These are phyloP conservation scores for Geococcyx californianus DNA, from an alignment of 2,113 vertebrate genomes.

Conservation along the genomic window DNA sequence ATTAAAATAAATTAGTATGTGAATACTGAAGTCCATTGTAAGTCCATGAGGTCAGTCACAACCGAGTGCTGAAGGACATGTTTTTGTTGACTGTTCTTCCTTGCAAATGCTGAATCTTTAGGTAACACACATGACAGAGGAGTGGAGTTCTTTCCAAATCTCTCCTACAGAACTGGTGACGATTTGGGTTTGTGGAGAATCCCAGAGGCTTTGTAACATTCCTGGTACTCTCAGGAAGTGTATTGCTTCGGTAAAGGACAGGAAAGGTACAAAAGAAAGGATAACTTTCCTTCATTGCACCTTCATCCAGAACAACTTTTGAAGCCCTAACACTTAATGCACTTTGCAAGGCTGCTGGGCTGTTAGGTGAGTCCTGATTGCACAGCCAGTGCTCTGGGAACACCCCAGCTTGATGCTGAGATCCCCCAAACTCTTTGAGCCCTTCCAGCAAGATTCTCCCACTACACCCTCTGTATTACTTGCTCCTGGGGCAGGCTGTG, in stretches of 20 bases:
- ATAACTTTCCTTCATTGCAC: neutral
- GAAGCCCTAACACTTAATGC: neutral
- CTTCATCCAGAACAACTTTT: neutral
- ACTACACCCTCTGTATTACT: rapidly evolving
- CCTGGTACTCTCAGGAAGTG: neutral
- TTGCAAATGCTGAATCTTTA: rapidly evolving
- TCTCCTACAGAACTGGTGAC: rapidly evolving
- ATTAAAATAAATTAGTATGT: neutral
- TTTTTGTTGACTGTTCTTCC: neutral
- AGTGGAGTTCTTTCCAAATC: neutral
- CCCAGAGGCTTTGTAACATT: neutral
- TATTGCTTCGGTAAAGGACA: neutral
- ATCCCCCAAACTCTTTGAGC: neutral
- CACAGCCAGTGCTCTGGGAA: rapidly evolving
- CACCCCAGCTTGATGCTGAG: rapidly evolving
- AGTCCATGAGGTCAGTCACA: neutral
- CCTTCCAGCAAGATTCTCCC: neutral
- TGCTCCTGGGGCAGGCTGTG: too few species aligned
- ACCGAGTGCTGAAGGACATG: neutral
- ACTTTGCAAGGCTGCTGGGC: neutral
- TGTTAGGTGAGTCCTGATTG: rapidly evolving
- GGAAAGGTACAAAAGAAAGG: rapidly evolving
- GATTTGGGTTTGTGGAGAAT: neutral
- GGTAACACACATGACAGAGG: neutral
- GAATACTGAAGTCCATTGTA: neutral